These are phyloP conservation scores for Pandemis corylana DNA, from an alignment of 2,888 invertebrate genomes.

Conservation along the genomic window DNA sequence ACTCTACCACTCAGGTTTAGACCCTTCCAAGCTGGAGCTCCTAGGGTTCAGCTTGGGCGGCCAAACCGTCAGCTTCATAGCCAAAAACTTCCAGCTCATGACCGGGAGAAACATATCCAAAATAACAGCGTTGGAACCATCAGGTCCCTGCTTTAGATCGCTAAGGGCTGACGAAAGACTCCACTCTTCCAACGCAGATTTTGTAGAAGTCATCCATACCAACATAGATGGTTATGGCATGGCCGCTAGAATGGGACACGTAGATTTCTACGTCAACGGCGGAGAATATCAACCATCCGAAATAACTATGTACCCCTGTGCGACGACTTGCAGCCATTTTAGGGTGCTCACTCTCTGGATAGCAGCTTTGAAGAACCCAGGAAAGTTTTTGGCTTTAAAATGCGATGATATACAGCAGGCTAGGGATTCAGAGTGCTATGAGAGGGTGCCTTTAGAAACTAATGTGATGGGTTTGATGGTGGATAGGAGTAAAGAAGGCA, in stretches of 20 bases:
- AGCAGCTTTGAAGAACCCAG: constrained; percentile 65
- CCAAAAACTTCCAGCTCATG: constrained; percentile 66
- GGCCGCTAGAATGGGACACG: constrained; percentile 75
- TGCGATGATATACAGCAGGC: constrained; percentile 73
- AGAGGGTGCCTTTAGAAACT: constrained; percentile 59
- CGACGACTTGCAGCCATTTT: constrained; percentile 76
- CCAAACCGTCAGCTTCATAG: constrained; percentile 74
- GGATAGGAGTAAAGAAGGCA: constrained; percentile 62
- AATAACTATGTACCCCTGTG: constrained; percentile 66
- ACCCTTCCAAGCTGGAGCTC: constrained; percentile 69
- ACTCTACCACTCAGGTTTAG: constrained; percentile 64
- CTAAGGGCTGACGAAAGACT: constrained; percentile 62
- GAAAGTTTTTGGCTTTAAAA: constrained; percentile 68
- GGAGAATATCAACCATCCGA: constrained; percentile 78
- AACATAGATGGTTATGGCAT: constrained; percentile 80
- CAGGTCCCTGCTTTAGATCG: constrained; percentile 75
- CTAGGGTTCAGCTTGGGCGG: constrained; percentile 77
- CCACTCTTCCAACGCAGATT: constrained; percentile 70
- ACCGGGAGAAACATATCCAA: constrained; percentile 71
- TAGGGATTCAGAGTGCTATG: constrained; percentile 67
- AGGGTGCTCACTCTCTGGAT: constrained; percentile 68
- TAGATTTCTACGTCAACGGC: constrained; percentile 76
- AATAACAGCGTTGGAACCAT: constrained; percentile 74
- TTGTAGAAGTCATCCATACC: constrained; percentile 75
- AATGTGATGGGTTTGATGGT: constrained; percentile 65